These are phyloP conservation scores for Eubasilissa splendida DNA, from an alignment of 2,888 invertebrate genomes.

Conservation along the genomic window DNA sequence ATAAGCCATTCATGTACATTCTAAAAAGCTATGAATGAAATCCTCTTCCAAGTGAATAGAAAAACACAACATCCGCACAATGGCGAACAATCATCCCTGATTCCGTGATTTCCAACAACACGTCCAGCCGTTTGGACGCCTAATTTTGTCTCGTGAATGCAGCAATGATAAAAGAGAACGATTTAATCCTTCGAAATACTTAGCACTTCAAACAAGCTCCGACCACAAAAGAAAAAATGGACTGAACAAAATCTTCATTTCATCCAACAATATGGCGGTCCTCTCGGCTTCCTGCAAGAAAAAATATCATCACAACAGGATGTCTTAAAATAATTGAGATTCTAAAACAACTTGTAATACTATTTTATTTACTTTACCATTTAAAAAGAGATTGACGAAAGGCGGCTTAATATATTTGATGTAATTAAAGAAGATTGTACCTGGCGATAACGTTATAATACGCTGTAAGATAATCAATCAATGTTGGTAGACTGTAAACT, in stretches of 20 bases:
- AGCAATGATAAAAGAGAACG: conserved; percentile 41
- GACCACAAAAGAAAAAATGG: conserved; percentile 44
- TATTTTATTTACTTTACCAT: no score
- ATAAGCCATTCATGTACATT: conserved; percentile 1
- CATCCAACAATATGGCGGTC: conserved; percentile 37
- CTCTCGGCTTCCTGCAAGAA: conserved; percentile 34
- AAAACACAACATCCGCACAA: conserved; percentile 23
- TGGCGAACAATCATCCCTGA: neutral
- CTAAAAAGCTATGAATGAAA: conserved; percentile 18
- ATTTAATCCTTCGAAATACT: conserved; percentile 38
- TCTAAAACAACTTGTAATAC: neutral
- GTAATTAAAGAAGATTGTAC: no score
- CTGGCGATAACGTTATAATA: no score
- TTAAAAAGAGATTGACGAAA: no score
- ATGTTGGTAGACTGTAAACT: no score
- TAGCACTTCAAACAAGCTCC: conserved; percentile 51
- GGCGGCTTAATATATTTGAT: no score
- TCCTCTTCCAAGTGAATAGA: conserved; percentile 4
- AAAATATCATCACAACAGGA: conserved; percentile 25
- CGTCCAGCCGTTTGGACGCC: conserved; percentile 35
- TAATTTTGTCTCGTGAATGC: conserved; percentile 38
- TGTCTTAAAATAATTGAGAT: conserved; percentile 4
- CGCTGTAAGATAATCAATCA: no score
- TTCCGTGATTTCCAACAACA: conserved; percentile 41
- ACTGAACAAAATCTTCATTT: conserved; percentile 45